Conservation (phyloP, 2,797 vertebrate genomes). For the Botia almorhae region DNA sequence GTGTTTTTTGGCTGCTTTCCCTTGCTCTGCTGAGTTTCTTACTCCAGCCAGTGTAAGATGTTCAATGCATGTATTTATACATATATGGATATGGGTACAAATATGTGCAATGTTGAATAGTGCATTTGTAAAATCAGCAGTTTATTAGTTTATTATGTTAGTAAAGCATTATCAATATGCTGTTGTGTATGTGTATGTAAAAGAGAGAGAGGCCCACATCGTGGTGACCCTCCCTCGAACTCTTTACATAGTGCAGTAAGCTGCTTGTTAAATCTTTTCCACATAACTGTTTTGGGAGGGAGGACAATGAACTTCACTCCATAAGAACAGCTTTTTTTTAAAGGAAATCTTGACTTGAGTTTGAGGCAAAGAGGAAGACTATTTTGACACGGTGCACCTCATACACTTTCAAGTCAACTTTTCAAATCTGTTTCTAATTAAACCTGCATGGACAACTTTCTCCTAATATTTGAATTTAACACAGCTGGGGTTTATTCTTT, state of each 20-base stretch:
- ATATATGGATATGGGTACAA: constrained; percentile 6
- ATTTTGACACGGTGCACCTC: constrained; percentile 22
- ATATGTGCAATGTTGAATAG: constrained; percentile 10
- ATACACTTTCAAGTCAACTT: not conserved
- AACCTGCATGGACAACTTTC: not conserved
- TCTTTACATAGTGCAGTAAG: constrained; percentile 74
- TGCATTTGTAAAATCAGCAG: not conserved
- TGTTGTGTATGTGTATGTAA: not conserved
- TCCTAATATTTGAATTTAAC: not conserved
- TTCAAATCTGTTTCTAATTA: not conserved
- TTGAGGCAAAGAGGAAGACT: constrained; percentile 17
- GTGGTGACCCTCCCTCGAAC: constrained; percentile 73
- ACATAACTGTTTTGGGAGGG: constrained; percentile 62
- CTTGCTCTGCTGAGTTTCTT: constrained; percentile 69
- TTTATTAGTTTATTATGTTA: constrained; percentile 1
- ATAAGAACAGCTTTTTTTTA: not conserved
- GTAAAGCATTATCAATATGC: not conserved
- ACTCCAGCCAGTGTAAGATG: constrained; percentile 56
- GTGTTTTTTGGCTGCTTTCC: constrained; percentile 68
- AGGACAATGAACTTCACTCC: constrained; percentile 24
- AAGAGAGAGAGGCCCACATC: constrained; percentile 59
- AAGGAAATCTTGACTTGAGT: constrained; percentile 45
- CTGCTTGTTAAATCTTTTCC: constrained; percentile 75
- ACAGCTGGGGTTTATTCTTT: not conserved
- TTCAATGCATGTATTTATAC: not conserved